Conservation (phyloP, 1,140 invertebrate species). For the Drosophila nigromelanica region DNA sequence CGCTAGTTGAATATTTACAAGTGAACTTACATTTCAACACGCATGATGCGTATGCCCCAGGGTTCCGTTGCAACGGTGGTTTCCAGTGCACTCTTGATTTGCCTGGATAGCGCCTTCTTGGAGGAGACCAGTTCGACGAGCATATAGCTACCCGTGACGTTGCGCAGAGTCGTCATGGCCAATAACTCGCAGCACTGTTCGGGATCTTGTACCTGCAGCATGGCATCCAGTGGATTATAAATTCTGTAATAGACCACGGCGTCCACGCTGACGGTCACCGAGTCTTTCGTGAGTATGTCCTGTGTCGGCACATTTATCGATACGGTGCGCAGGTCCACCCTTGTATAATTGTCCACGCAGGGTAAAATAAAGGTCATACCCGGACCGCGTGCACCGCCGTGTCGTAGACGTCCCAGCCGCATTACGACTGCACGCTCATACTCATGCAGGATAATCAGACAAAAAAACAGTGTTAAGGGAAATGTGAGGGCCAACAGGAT, state of each 20-base stretch:
- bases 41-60: slow-evolving; percentile 98
- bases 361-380: slow-evolving; percentile 94
- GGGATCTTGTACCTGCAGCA: slow-evolving; percentile 90
- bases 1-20: too few relatives aligned
- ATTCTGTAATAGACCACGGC: slow-evolving; percentile 95
- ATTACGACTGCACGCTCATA: slow-evolving; percentile 95
- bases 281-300: slow-evolving; percentile 94
- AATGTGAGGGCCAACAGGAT: slow-evolving; percentile 91
- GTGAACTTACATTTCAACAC: slow-evolving; percentile 94
- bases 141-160: slow-evolving; percentile 95
- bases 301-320: slow-evolving; percentile 85
- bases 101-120: slow-evolving; percentile 91
- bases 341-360: slow-evolving; percentile 93
- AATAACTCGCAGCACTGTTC: slow-evolving; percentile 91
- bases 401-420: slow-evolving; percentile 89
- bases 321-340: slow-evolving; percentile 91
- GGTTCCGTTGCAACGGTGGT: slow-evolving; percentile 92
- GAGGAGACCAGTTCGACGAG: slow-evolving; percentile 89
- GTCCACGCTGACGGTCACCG: slow-evolving; percentile 95
- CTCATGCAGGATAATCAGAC: slow-evolving; percentile 88
- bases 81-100: slow-evolving; percentile 72
- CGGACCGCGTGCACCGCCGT: slow-evolving; percentile 86
- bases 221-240: slow-evolving; percentile 90
- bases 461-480: slow-evolving; percentile 92
- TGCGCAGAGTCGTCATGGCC: slow-evolving; percentile 93